Evolutionary conservation across 2,888 invertebrate species (phyloP).

Genomic region (Athalia cordata): DNA sequence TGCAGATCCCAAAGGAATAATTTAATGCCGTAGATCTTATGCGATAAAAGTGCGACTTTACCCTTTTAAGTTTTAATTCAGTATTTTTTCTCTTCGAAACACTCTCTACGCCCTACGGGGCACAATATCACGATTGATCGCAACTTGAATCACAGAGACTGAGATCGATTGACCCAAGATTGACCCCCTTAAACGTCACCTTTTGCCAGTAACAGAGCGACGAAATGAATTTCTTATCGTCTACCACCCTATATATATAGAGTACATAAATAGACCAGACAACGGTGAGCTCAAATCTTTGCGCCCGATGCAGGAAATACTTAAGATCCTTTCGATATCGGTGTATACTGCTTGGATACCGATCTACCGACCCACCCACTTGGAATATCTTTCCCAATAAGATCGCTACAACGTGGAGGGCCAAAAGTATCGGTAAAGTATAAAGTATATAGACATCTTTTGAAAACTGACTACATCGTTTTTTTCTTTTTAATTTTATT

Average conservation of each 20-base stretch:
- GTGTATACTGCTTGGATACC: no score
- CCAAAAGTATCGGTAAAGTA: conserved; percentile 34
- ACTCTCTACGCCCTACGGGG: no score
- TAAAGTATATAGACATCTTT: no score
- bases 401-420: conserved; percentile 3
- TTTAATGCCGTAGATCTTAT: no score
- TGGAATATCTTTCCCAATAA: conserved; percentile 16
- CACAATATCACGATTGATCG: no score
- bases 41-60: no score
- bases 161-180: conserved; percentile 16
- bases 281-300: conserved; percentile 14
- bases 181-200: conserved; percentile 31
- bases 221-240: conserved; percentile 39
- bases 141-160: neutral
- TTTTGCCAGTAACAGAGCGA: neutral
- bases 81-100: no score
- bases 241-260: neutral
- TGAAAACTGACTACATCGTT: no score
- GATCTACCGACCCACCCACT: neutral
- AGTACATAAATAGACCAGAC: no score
- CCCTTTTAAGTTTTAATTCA: no score
- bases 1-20: no score
- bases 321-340: conserved; percentile 40
- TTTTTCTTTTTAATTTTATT: no score
- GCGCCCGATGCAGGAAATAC: conserved; percentile 30